Conservation (phyloP, 2,113 vertebrate genomes). For the Melanerpes formicivorus region DNA sequence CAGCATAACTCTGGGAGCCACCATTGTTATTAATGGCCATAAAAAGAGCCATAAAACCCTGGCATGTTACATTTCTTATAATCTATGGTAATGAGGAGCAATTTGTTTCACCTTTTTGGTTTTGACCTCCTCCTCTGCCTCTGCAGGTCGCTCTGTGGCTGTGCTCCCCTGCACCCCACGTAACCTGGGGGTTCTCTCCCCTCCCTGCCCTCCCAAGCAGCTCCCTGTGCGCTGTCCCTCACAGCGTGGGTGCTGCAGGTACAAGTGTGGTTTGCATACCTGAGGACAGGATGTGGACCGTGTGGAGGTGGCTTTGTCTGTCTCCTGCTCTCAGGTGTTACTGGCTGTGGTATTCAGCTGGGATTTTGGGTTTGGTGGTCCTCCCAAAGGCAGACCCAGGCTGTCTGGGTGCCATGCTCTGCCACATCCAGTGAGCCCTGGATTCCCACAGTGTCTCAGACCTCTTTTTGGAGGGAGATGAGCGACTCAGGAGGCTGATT, state of each 20-base stretch:
- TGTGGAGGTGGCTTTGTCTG: not conserved
- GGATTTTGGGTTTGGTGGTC: not conserved
- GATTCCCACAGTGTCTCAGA: not conserved
- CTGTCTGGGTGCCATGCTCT: fast-evolving
- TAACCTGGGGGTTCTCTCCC: not conserved
- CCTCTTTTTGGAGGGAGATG: not conserved
- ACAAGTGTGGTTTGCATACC: not conserved
- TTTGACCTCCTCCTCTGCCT: constrained; percentile 7
- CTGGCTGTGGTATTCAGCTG: not conserved
- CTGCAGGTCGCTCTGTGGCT: not conserved
- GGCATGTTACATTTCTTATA: constrained; percentile 33
- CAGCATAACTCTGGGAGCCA: constrained; percentile 44
- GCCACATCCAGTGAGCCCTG: not conserved
- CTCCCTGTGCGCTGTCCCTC: not conserved
- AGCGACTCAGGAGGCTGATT: not conserved
- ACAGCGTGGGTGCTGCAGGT: not conserved
- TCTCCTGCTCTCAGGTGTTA: not conserved
- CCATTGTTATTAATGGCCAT: constrained; percentile 65
- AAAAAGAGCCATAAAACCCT: constrained; percentile 63
- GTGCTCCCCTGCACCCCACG: not conserved
- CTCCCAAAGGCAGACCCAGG: not conserved
- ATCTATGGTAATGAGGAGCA: constrained; percentile 44
- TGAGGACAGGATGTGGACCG: not conserved
- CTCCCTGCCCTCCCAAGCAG: not conserved
- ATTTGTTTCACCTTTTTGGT: constrained; percentile 29